phyloP scores from a whole-genome alignment of 2,113 vertebrate genomes.

The Macaca nemestrina region DNA sequence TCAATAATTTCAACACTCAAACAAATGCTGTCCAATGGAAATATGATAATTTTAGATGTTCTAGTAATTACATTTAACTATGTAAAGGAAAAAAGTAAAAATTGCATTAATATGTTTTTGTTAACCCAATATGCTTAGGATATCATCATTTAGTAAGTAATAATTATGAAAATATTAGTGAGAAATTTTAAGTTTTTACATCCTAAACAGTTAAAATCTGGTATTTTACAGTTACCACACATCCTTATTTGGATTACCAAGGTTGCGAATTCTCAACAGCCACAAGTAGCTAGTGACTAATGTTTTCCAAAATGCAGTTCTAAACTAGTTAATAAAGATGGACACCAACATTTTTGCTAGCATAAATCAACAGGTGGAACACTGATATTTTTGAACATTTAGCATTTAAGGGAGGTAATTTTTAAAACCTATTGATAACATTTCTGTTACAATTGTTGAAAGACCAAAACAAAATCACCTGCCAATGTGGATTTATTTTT shows the following conservation, averaged over 20 bases:
- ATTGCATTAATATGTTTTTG: not conserved
- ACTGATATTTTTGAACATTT: not conserved
- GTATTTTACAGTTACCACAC: not conserved
- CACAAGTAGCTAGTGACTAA: not conserved
- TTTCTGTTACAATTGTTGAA: not conserved
- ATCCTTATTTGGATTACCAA: not conserved
- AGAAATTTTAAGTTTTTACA: not conserved
- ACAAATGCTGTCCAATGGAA: not conserved
- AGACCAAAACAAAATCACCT: not conserved
- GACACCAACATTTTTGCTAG: not conserved
- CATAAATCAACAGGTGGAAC: not conserved
- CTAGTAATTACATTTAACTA: too few relatives aligned
- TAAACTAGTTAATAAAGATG: not conserved
- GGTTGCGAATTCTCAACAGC: not conserved
- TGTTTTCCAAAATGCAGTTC: not conserved
- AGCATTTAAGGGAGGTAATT: not conserved
- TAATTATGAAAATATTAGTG: not conserved
- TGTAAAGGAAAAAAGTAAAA: not conserved
- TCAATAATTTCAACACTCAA: not conserved
- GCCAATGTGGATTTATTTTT: not conserved
- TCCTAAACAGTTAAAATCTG: not conserved
- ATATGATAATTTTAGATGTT: not conserved
- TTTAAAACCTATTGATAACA: not conserved
- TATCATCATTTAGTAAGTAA: not conserved
- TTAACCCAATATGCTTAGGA: not conserved